Evolutionary conservation across 2,797 vertebrate species (phyloP).

Genomic region (Fringilla coelebs): DNA sequence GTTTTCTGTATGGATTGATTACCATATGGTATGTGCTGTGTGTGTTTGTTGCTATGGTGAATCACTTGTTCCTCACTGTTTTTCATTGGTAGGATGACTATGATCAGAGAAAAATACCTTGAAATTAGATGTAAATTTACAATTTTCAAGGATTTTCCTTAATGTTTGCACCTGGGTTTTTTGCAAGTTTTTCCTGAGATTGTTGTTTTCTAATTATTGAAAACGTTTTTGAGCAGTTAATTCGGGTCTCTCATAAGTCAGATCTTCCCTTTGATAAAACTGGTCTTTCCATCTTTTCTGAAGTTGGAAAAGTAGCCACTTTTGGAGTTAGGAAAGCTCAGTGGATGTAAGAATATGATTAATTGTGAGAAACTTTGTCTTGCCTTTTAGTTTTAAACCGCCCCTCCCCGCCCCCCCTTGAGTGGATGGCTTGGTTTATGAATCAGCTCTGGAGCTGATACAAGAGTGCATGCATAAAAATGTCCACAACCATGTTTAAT

Average conservation of each 20-base stretch:
- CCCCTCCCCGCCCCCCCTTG: rapidly evolving
- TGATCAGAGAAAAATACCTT: conserved; percentile 44
- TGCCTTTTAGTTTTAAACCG: not conserved
- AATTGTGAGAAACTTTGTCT: not conserved
- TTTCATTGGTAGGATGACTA: conserved; percentile 34
- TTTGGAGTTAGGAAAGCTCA: not conserved
- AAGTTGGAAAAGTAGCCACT: not conserved
- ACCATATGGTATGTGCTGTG: not conserved
- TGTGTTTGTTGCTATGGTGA: conserved; percentile 8
- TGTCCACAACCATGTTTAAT: conserved; percentile 2
- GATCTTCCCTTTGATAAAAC: conserved; percentile 6
- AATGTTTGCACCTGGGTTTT: not conserved
- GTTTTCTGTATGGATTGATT: conserved; percentile 12
- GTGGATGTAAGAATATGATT: not conserved
- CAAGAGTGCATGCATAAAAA: not conserved
- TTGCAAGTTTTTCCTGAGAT: not conserved
- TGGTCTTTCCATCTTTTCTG: not conserved
- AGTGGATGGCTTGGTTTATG: conserved; percentile 11
- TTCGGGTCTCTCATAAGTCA: not conserved
- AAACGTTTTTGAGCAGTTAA: conserved; percentile 17
- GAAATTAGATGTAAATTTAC: conserved; percentile 23
- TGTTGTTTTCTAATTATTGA: conserved; percentile 37
- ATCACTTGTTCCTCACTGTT: conserved; percentile 37
- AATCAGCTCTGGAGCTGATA: conserved; percentile 13
- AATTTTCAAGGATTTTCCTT: conserved; percentile 29